Evolutionary conservation across 2,797 vertebrate genomes (phyloP).

Genomic region (Dendrocincla tyrannina): DNA sequence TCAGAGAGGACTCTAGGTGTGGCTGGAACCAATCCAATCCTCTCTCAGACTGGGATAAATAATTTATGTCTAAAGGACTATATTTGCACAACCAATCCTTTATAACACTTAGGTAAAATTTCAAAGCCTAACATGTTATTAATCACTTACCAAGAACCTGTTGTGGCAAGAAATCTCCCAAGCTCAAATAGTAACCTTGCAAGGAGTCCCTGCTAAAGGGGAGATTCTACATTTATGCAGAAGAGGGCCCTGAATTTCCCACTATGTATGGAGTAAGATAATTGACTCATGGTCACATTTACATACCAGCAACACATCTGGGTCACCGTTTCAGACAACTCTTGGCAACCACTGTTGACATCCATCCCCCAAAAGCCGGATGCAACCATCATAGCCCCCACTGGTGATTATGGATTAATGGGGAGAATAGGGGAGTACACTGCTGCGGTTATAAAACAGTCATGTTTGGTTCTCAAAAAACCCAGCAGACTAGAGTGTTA

Average conservation of each 20-base stretch:
- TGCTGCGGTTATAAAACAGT: background rate
- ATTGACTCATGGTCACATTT: too few relatives aligned
- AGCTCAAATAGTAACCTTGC: background rate
- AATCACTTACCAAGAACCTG: background rate
- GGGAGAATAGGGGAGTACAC: rapidly evolving
- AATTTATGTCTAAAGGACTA: background rate
- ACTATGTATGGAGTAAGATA: background rate
- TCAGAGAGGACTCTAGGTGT: background rate
- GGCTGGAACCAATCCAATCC: background rate
- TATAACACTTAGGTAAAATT: background rate
- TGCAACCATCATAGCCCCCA: background rate
- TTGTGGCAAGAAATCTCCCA: background rate
- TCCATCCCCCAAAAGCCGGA: background rate
- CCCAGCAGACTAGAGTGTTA: background rate
- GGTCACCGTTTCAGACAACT: background rate
- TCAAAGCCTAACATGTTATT: background rate
- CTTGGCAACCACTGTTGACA: background rate
- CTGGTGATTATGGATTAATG: rapidly evolving
- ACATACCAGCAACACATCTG: background rate
- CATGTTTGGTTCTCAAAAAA: background rate
- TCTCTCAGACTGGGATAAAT: background rate
- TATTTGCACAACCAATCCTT: background rate
- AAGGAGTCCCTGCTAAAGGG: background rate
- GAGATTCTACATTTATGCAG: background rate
- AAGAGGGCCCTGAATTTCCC: background rate